Evolutionary conservation across 2,113 vertebrate species (phyloP), one percentile per base, ranked within the genome.

Genomic region (Phalacrocorax aristotelis): DNA sequence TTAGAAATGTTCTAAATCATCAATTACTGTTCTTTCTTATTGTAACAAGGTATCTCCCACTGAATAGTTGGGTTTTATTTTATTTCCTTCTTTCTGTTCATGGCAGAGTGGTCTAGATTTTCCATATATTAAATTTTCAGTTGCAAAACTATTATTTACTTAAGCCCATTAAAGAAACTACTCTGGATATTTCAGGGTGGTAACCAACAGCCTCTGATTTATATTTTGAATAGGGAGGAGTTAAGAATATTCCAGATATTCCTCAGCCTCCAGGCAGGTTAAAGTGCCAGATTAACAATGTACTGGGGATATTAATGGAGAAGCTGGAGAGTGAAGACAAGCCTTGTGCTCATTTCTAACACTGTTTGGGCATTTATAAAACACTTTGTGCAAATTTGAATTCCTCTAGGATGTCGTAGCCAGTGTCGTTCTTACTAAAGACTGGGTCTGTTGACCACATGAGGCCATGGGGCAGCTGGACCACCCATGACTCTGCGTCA

Each of bases 171-270:
- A 69, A 94, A 87, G 15, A 83, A 92, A 89, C 94, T 80, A 58
- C 54, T 77, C 62, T 76, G 74, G 58, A 85, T 54, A 72, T 91
- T 93, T 93, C 66, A 79, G 62, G 62, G 54, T 88, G 62, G 54
- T 65, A 86, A 69, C 76, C 30, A 46, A 74, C 58, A 93, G 30
- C 40, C 36, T 87, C 71, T 92, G 66, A 74, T 85, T 95, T 93
- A 83, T 87, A 30, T 97, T 93, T 80, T 80, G 78, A 93, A 75
- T 46, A 90, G 70, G 46, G 75, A 91, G 78, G 74, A 83, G 82
- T 61, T 58, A 90, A 83, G 82, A 95, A 80, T 93, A 87, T 93
- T 95, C 77, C 89, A 96, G 79, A 81, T 93, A 91, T 83, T 87
- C 36, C 52, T 87, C 27, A 91, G 72, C 83, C 83, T 87, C 81